A percentile compares a stretch with the other conserved stretches of the same genome.
Conservation (phyloP, 2,888 invertebrate genomes). For the Rhingia campestris region DNA sequence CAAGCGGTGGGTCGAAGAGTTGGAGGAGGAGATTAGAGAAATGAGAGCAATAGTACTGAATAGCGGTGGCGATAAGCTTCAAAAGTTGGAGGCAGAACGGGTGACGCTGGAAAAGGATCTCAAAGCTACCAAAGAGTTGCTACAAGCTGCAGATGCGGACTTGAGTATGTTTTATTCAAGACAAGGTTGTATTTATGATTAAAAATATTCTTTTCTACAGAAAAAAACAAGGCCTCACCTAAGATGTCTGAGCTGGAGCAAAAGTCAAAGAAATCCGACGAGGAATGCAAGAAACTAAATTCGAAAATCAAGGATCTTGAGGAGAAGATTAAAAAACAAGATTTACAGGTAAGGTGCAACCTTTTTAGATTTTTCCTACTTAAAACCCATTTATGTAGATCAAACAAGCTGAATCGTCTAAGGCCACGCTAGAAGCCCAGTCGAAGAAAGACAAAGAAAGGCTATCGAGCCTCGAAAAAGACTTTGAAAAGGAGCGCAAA, state of each 20-base stretch:
- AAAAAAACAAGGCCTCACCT: slow-evolving; percentile 80
- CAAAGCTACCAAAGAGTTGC: slow-evolving; percentile 86
- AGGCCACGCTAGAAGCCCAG: slow-evolving; percentile 83
- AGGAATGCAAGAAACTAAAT: slow-evolving; percentile 87
- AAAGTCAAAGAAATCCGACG: slow-evolving; percentile 87
- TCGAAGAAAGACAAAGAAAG: slow-evolving; percentile 83
- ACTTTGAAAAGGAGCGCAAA: slow-evolving; percentile 86
- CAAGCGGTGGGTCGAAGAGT: slow-evolving; percentile 91
- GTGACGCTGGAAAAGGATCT: slow-evolving; percentile 86
- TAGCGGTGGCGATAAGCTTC: slow-evolving; percentile 81
- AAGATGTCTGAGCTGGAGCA: slow-evolving; percentile 87
- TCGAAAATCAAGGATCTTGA: slow-evolving; percentile 83
- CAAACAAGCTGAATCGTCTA: slow-evolving; percentile 83
- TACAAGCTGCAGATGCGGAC: slow-evolving; percentile 85
- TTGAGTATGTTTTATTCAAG: slow-evolving; percentile 76
- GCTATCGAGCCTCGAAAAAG: slow-evolving; percentile 85
- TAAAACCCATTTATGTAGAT: slow-evolving; percentile 77
- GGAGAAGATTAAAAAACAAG: slow-evolving; percentile 83
- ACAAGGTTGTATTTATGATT: background rate
- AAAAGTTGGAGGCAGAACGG: slow-evolving; percentile 87
- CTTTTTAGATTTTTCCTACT: background rate
- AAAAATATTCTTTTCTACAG: slow-evolving; percentile 37
- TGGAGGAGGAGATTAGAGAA: slow-evolving; percentile 92
- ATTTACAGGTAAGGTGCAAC: slow-evolving; percentile 79
- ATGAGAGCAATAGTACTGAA: slow-evolving; percentile 82